Evolutionary conservation across 1,140 invertebrate genomes (phyloP).

Genomic region (Heliconius nattereri): DNA sequence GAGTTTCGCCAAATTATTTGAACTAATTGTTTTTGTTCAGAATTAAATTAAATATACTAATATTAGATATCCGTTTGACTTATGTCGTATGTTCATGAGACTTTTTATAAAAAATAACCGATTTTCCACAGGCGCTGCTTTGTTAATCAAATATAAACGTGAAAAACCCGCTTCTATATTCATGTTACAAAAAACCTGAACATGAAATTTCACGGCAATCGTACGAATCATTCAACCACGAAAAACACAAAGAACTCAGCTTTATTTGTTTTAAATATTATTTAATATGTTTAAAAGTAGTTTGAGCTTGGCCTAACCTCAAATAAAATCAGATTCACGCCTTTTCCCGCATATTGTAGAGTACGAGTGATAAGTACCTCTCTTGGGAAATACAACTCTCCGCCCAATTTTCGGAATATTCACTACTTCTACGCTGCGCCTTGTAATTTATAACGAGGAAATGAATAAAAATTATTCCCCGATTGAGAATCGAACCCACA

Average conservation of each 20-base stretch:
- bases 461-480: no score
- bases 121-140: neutral
- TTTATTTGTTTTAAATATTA: neutral
- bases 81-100: neutral
- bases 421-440: no score
- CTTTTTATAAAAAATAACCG: neutral
- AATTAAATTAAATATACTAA: neutral
- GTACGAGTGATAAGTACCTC: no score
- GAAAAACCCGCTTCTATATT: neutral
- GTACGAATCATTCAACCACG: neutral
- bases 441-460: no score
- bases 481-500: no score
- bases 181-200: neutral
- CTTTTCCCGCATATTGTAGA: no score
- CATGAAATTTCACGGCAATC: conserved; percentile 14
- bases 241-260: conserved; percentile 1
- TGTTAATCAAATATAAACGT: conserved; percentile 12
- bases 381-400: no score
- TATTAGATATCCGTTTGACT: neutral
- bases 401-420: no score
- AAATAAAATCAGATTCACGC: no score
- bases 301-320: no score
- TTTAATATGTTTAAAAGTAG: no score
- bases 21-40: neutral
- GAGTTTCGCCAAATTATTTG: neutral